Evolutionary conservation across 2,888 invertebrate genomes (phyloP).

Genomic region (Tetrapedia diversipes): DNA sequence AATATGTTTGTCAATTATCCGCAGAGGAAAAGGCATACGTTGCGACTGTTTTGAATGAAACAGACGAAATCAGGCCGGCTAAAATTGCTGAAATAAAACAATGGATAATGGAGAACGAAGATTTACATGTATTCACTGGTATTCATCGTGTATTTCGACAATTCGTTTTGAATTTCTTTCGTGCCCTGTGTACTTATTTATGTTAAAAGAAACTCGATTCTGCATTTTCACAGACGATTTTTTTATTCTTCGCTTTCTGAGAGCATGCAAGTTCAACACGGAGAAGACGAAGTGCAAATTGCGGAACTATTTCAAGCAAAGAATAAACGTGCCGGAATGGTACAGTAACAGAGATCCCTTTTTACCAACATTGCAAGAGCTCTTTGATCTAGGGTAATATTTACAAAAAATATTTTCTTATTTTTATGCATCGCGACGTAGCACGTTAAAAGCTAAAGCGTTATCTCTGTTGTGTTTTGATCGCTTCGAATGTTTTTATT

Average conservation of each 20-base stretch:
- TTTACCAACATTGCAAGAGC: slow-evolving; percentile 84
- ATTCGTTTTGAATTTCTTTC: not conserved
- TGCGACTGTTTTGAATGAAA: slow-evolving; percentile 78
- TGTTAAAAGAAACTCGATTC: not conserved
- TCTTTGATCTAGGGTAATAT: slow-evolving; percentile 84
- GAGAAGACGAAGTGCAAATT: slow-evolving; percentile 85
- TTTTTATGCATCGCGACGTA: not conserved
- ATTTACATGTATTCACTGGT: slow-evolving; percentile 80
- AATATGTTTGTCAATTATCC: slow-evolving; percentile 64
- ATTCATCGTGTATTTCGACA: not conserved
- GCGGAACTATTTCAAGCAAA: slow-evolving; percentile 85
- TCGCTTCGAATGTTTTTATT: not conserved
- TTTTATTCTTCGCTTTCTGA: slow-evolving; percentile 85
- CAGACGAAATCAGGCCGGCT: slow-evolving; percentile 74
- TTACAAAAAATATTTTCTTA: not conserved
- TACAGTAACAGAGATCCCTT: slow-evolving; percentile 86
- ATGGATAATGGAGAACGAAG: slow-evolving; percentile 81
- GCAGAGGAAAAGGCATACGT: slow-evolving; percentile 75
- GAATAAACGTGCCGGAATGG: slow-evolving; percentile 85
- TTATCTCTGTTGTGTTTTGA: not conserved
- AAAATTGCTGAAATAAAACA: slow-evolving; percentile 79
- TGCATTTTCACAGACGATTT: slow-evolving; percentile 80
- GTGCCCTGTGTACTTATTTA: too few relatives aligned
- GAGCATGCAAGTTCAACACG: slow-evolving; percentile 86
- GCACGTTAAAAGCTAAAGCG: too few relatives aligned